Percentiles rank a stretch among this genome's conserved stretches.
Evolutionary conservation across 2,113 vertebrate genomes (phyloP).

Genomic region (Ciconia stormi): DNA sequence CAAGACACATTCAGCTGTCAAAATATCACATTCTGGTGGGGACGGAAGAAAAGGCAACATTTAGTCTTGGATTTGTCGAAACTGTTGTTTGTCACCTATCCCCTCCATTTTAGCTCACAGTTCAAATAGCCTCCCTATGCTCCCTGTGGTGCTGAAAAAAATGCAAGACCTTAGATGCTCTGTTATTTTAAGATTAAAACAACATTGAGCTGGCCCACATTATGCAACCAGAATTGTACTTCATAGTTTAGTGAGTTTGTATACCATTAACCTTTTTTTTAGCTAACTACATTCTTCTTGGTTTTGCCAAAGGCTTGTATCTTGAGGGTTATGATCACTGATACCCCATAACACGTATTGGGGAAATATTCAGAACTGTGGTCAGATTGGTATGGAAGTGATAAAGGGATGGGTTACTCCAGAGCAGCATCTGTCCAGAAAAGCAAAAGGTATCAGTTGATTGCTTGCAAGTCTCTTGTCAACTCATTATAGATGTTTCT

Average conservation of each 20-base stretch:
- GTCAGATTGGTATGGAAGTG: not conserved
- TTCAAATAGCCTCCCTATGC: not conserved
- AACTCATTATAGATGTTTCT: not conserved
- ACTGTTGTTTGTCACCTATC: not conserved
- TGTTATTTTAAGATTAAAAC: constrained; percentile 33
- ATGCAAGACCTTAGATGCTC: not conserved
- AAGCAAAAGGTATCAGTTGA: not conserved
- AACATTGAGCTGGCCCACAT: not conserved
- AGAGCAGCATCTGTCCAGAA: not conserved
- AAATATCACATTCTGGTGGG: not conserved
- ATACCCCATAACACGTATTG: accelerated
- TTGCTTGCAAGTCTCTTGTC: not conserved
- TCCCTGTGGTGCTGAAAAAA: not conserved
- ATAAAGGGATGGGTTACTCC: not conserved
- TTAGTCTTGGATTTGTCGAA: not conserved
- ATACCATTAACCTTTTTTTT: not conserved
- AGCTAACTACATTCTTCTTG: not conserved
- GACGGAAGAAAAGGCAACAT: not conserved
- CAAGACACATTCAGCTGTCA: constrained; percentile 34
- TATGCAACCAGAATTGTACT: not conserved
- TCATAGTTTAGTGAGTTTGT: not conserved
- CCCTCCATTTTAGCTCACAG: not conserved
- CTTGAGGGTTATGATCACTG: not conserved
- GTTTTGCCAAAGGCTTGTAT: not conserved
- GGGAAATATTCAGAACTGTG: not conserved